Conservation (phyloP, 2,888 invertebrate species). For the Aelia acuminata region DNA sequence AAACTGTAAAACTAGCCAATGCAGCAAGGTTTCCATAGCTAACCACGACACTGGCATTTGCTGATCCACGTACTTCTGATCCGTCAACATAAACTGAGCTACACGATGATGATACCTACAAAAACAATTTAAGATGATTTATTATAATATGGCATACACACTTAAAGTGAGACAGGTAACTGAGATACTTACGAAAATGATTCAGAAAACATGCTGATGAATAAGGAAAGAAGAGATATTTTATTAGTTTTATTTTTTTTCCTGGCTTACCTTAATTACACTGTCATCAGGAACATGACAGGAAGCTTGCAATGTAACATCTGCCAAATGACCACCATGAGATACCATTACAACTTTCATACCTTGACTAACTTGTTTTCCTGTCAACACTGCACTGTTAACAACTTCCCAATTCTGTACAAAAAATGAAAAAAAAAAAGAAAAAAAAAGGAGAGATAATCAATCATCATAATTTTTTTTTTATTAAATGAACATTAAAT, state of each 20-base stretch:
- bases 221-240: neutral
- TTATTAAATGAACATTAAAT: neutral
- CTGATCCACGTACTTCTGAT: constrained; percentile 93
- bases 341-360: constrained; percentile 97
- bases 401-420: constrained; percentile 93
- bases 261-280: constrained; percentile 85
- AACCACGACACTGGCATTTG: constrained; percentile 93
- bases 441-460: too few species aligned
- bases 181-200: neutral
- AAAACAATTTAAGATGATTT: neutral
- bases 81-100: constrained; percentile 97
- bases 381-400: constrained; percentile 95
- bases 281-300: constrained; percentile 96
- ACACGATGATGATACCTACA: constrained; percentile 93
- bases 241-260: constrained; percentile 63
- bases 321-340: constrained; percentile 93
- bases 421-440: neutral
- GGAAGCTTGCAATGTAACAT: constrained; percentile 94
- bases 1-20: constrained; percentile 90
- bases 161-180: neutral
- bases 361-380: constrained; percentile 92
- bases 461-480: neutral
- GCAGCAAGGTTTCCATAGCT: constrained; percentile 93
- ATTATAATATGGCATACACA: neutral
- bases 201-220: neutral